Percentiles rank a stretch among this genome's conserved stretches.
These are phyloP conservation scores for Nemotelus nigrinus DNA, from an alignment of 2,888 invertebrate species.

Conservation along the genomic window DNA sequence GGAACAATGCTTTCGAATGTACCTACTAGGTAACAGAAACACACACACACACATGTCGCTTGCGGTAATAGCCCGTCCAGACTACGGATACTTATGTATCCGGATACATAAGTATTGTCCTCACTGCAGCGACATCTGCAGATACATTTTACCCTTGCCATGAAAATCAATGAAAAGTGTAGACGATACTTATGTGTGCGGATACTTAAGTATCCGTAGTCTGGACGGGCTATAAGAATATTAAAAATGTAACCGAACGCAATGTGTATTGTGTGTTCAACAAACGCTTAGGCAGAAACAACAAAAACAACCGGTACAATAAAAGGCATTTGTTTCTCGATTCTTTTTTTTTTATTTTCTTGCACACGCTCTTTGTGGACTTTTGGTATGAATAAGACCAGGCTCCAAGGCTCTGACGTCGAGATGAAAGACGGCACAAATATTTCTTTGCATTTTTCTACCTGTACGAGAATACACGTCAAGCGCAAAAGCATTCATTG, in stretches of 20 bases:
- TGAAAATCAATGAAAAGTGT: too few relatives aligned
- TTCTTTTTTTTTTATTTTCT: neutral
- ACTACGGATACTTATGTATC: too few relatives aligned
- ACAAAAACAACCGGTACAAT: conserved; percentile 21
- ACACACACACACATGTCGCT: too few relatives aligned
- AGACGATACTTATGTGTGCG: too few relatives aligned
- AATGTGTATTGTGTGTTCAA: neutral
- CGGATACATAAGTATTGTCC: too few relatives aligned
- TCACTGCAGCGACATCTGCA: too few relatives aligned
- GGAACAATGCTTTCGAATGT: neutral
- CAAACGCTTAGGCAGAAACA: neutral
- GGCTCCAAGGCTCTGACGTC: conserved; percentile 7
- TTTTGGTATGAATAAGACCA: neutral
- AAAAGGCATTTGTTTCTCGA: conserved; percentile 27
- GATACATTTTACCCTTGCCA: too few relatives aligned
- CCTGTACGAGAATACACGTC: conserved; percentile 23
- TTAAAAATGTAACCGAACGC: conserved; percentile 7
- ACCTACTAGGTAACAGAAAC: too few relatives aligned
- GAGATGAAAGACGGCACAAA: conserved; percentile 35
- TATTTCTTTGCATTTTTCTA: conserved; percentile 34
- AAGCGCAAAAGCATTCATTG: conserved; percentile 30
- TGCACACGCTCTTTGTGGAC: neutral
- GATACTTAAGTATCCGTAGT: too few relatives aligned
- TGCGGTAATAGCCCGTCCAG: too few relatives aligned
- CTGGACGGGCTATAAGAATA: too few relatives aligned